phyloP scores from a whole-genome alignment of 2,113 vertebrate genomes.

The Numida meleagris region DNA sequence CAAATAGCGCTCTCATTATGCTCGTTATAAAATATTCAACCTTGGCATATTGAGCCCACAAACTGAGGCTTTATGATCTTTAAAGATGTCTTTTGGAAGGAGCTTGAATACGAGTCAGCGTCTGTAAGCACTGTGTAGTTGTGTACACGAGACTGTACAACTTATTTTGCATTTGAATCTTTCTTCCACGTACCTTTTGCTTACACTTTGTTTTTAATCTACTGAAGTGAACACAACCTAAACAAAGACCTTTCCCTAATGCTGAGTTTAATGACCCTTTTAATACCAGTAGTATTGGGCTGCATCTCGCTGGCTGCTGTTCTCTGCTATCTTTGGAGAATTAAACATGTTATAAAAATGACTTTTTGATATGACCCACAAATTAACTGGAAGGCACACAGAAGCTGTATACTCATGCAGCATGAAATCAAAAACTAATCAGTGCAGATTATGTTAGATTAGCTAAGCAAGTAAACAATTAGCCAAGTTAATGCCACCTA shows the following conservation, averaged over 20 bases:
- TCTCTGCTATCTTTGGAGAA: conserved; percentile 74
- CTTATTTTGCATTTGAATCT: neutral
- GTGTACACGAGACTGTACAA: neutral
- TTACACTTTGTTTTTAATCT: conserved; percentile 84
- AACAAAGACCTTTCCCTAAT: conserved; percentile 82
- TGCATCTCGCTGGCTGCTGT: conserved; percentile 73
- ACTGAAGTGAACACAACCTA: conserved; percentile 80
- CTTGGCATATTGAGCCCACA: neutral
- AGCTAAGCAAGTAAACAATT: conserved; percentile 71
- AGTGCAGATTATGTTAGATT: conserved; percentile 59
- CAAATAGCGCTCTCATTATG: neutral
- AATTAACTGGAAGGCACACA: conserved; percentile 64
- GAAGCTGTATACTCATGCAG: conserved; percentile 71
- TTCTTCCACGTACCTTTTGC: conserved; percentile 63
- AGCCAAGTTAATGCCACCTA: conserved; percentile 53
- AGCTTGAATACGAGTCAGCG: neutral
- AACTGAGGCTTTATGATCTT: neutral
- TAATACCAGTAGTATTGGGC: conserved; percentile 81
- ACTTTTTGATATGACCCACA: conserved; percentile 78
- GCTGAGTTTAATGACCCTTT: conserved; percentile 87
- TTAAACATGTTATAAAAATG: conserved; percentile 76
- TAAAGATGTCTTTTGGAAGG: neutral
- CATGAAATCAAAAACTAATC: conserved; percentile 81
- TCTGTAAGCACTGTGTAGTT: accelerated
- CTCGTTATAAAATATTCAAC: neutral